Evolutionary conservation across 37 sponge, comb jelly and placozoan species (phyloP), one percentile per base, ranked within the genome.

Genomic region (Aplysina aerophoba): DNA sequence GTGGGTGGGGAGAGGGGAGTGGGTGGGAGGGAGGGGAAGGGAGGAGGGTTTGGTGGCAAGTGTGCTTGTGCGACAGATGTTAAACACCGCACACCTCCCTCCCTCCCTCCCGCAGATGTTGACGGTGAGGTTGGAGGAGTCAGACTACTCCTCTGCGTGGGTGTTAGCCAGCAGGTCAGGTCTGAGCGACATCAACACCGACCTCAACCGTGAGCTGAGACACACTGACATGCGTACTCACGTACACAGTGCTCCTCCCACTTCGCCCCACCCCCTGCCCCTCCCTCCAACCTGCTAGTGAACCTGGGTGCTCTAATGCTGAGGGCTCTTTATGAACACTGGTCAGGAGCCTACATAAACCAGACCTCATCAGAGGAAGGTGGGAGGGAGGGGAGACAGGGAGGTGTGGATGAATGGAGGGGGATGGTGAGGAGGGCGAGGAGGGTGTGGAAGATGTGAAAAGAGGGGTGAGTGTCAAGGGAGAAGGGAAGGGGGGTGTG

Each of bases 241-340:
- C 50, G n/a, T n/a, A n/a, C n/a, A n/a, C n/a, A n/a, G n/a, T n/a
- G n/a, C n/a, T n/a, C n/a, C n/a, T n/a, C n/a, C n/a, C n/a, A n/a
- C n/a, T n/a, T n/a, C n/a, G n/a, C n/a, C n/a, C n/a, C n/a, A n/a
- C n/a, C n/a, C n/a, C n/a, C n/a, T n/a, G n/a, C n/a, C n/a, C n/a
- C n/a, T n/a, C n/a, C n/a, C n/a, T n/a, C n/a, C n/a, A n/a, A n/a
- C n/a, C n/a, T n/a, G 58, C 15, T 67, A 93, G 93, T 93, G 55
- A 93, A 93, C 58, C 66, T 87, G 8, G 93, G 93, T 25, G 93
- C 93, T 11, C 79, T 93, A 36, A 75, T 81, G 73, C 41, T 93
- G 78, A 56, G 73, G 39, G 93, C 93, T 58, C 72, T 93, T 24
- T 93, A 89, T 73, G 93, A 93, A 55, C 87, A 93, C 86, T 93